Evolutionary conservation across 2,113 vertebrate genomes (phyloP), one percentile per base, ranked within the genome.

Genomic region (Onychostruthus taczanowskii): DNA sequence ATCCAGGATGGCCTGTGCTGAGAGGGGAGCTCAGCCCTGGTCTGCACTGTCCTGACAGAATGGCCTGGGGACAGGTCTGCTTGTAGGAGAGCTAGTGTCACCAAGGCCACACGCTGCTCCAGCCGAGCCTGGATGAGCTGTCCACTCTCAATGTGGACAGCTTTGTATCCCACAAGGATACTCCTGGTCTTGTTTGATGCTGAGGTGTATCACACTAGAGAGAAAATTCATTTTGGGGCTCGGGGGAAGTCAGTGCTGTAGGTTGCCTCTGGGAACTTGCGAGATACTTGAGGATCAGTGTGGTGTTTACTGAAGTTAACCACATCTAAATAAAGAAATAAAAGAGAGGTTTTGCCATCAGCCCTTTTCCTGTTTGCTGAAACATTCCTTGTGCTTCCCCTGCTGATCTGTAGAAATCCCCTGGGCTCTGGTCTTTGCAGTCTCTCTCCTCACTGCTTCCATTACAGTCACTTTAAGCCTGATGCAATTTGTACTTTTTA

Each of bases 81-180:
- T 58, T 6, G 0, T 3, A 26, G 63, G 33, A 76, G 31, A 72
- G 50, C 0, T 0, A 39, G 55, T 19, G 24, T 55, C 4, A 5
- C 64, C 23, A 59, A 28, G 28, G 43, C 50, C 52, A 14, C 2
- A 18, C 0, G 0, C 72, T 35, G 68, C 47, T 56, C 50, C 67
- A 53, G 77, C 39, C 0, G 0, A 74, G 69, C n/a, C 46, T 0
- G 0, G 46, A 20, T 0, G 5, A 33, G 56, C 50, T 4, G 1
- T n/a, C 24, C 5, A 8, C 70, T 52, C 27, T 74, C 64, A 10
- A 0, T 23, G 47, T 10, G 35, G 47, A 46, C 39, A 41, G 39
- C 58, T 73, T 43, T 22, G 15, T 6, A 6, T 59, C 35, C 84
- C 44, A 52, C 53, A 16, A 16, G 62, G 8, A 13, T 17, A 11